Conservation (phyloP, 2,797 vertebrate species). For the Acanthurus leucopareius region DNA sequence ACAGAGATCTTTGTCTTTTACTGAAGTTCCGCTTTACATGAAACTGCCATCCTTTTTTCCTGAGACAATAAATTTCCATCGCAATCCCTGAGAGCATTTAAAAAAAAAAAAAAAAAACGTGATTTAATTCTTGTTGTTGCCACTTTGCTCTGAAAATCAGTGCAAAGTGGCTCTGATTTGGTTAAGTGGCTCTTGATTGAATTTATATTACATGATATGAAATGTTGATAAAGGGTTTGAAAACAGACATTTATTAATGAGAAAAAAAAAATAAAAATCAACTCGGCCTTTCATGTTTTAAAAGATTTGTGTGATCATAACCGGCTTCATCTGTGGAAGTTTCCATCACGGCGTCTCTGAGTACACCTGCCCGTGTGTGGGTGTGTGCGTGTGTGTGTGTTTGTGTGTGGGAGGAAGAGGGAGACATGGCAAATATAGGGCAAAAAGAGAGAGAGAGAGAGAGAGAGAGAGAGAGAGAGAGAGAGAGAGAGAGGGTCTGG, state of each 20-base stretch:
- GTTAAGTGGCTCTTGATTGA: neutral
- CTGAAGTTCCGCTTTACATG: neutral
- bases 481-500: constrained; percentile 29
- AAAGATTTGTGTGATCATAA: constrained; percentile 40
- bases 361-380: constrained; percentile 37
- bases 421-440: constrained; percentile 67
- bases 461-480: too few relatives aligned
- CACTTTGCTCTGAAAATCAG: neutral
- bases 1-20: neutral
- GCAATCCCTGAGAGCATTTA: neutral
- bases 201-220: neutral
- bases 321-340: constrained; percentile 53
- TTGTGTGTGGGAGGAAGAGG: constrained; percentile 2
- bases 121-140: neutral
- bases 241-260: neutral
- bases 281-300: constrained; percentile 23
- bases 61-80: neutral
- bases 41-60: neutral
- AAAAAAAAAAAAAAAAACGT: too few relatives aligned
- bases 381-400: constrained; percentile 12
- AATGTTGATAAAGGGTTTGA: neutral
- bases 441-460: constrained; percentile 26
- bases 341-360: constrained; percentile 48
- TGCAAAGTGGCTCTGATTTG: neutral
- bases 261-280: neutral